Evolutionary conservation across 2,888 invertebrate species (phyloP).

Genomic region (Disparrhopalites patrizii): DNA sequence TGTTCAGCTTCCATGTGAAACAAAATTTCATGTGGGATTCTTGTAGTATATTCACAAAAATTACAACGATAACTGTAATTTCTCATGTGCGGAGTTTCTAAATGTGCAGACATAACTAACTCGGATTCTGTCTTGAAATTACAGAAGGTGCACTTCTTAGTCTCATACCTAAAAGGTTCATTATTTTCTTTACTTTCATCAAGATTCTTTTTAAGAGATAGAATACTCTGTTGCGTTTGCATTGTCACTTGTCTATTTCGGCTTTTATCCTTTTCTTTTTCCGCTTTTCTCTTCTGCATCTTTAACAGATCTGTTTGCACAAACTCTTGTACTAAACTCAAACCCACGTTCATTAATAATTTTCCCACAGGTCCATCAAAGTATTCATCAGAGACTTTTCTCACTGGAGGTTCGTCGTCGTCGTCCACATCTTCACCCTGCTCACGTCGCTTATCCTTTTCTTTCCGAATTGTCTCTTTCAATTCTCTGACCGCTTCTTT

Average conservation of each 20-base stretch:
- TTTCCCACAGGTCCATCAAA: constrained; percentile 84
- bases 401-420: constrained; percentile 48
- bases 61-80: constrained; percentile 72
- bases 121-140: constrained; percentile 83
- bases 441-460: constrained; percentile 40
- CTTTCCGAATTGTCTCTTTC: constrained; percentile 40
- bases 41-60: constrained; percentile 74
- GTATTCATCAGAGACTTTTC: constrained; percentile 55
- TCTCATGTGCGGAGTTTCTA: constrained; percentile 87
- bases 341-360: constrained; percentile 86
- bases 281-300: constrained; percentile 78
- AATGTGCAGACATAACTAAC: constrained; percentile 76
- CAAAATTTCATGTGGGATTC: constrained; percentile 80
- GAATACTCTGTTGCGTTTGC: constrained; percentile 69
- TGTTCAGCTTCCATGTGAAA: constrained; percentile 91
- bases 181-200: constrained; percentile 83
- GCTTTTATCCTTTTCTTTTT: constrained; percentile 62
- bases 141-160: constrained; percentile 82
- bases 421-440: constrained; percentile 46
- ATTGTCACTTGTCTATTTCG: constrained; percentile 55
- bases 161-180: constrained; percentile 67
- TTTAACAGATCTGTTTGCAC: constrained; percentile 88
- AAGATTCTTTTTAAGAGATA: constrained; percentile 76
- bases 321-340: constrained; percentile 84
- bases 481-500: constrained; percentile 50